These are phyloP conservation scores for Rhynchomys soricoides DNA, from an alignment of 2,113 vertebrate species.

Conservation along the genomic window DNA sequence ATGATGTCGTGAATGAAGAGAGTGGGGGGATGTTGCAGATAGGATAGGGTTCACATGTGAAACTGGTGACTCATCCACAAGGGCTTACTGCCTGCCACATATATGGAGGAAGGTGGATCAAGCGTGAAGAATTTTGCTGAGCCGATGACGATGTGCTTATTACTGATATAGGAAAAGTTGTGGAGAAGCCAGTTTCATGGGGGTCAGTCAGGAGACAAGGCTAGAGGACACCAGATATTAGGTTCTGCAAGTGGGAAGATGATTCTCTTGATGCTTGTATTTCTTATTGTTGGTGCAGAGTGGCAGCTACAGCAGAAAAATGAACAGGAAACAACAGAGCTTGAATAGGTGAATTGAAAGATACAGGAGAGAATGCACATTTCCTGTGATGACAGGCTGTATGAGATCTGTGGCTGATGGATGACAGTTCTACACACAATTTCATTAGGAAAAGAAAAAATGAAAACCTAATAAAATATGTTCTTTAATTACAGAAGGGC, in stretches of 20 bases:
- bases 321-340: background rate
- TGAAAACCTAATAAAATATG: background rate
- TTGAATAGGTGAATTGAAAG: background rate
- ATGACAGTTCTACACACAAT: fast-evolving
- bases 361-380: background rate
- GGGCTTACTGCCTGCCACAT: background rate
- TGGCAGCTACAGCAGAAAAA: background rate
- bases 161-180: background rate
- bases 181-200: background rate
- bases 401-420: fast-evolving
- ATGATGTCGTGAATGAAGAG: background rate
- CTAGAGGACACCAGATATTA: background rate
- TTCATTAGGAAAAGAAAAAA: background rate
- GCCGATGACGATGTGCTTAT: too few relatives aligned
- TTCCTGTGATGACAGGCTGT: too few relatives aligned
- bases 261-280: background rate
- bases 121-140: background rate
- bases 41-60: background rate
- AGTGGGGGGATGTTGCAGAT: background rate
- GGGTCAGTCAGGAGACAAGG: too few relatives aligned
- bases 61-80: fast-evolving
- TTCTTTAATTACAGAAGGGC: background rate
- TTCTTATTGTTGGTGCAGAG: background rate
- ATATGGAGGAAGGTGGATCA: background rate
- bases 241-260: background rate